Base-by-base conservation (phyloP, 1,140 invertebrate species). In the Phthorimaea operculella region DNA sequence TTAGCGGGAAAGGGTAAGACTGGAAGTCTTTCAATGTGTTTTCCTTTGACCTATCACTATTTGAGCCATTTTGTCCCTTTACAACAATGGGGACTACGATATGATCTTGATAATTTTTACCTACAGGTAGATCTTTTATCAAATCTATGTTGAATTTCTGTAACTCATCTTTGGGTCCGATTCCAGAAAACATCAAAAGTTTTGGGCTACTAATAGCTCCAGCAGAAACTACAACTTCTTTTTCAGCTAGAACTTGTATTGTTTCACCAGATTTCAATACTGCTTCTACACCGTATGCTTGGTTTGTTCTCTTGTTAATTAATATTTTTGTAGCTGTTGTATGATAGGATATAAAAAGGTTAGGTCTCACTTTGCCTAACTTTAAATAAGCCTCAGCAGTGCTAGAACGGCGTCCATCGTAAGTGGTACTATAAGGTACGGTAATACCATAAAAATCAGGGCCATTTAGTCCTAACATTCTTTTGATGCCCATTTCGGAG, bases 21-120 rank as follows among this genome's bases (percentile, higher is more conserved):
- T 72, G 60, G 10, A 54, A 4, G 4, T 54, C 14, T 33, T 11
- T 47, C 1, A 54, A 16, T 28, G 15, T 14, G 8, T 47, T 15
- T 14, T 28, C 8, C n/a, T 33, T 47, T 14, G 47, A 21, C 4
- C 15, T 1, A 12, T 28, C 21, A 33, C n/a, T 15, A 14, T 33
- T 5, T 12, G 36, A 0, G n/a, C 53, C 53, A 33, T 28, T 51
- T 63, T 76, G 58, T 7, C 77, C 78, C 17, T 68, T 64, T 55
- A 77, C 16, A 59, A 63, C n/a, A 66, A 65, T 6, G 55, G 81
- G 90, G 0, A 91, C 90, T 1, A 90, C 92, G 3, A 92, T 89
- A 65, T 93, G 92, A 59, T 91, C 90, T 50, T 90, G 89, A 0
- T 94, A 82, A 76, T 94, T 93, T 36, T 88, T 76, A 0, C 93